These are phyloP conservation scores for Nycteola revayana DNA, from an alignment of 2,888 invertebrate species.

Conservation along the genomic window DNA sequence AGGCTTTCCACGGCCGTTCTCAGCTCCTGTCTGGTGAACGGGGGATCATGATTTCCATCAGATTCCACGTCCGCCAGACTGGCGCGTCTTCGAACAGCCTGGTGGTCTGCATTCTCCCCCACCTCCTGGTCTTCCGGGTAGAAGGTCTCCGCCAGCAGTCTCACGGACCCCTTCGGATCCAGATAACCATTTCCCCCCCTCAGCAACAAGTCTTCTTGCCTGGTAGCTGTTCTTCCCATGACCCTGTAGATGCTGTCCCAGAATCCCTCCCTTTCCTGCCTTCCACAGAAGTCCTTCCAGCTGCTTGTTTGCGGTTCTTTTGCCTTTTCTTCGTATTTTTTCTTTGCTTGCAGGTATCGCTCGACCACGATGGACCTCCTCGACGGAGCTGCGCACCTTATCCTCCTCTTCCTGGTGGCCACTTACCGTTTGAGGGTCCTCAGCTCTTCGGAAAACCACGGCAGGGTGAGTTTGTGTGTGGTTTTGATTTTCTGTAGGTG, in stretches of 20 bases:
- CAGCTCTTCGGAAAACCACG: slow-evolving; percentile 23
- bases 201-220: neutral
- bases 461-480: slow-evolving; percentile 6
- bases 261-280: slow-evolving; percentile 18
- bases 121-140: slow-evolving; percentile 2
- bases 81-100: neutral
- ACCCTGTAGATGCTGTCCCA: slow-evolving; percentile 2
- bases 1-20: neutral
- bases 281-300: slow-evolving; percentile 22
- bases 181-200: neutral
- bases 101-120: neutral
- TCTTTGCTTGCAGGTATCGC: slow-evolving; percentile 17
- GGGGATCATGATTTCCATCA: slow-evolving; percentile 8
- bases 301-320: slow-evolving; percentile 7
- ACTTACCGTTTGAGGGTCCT: slow-evolving; percentile 9
- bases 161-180: slow-evolving; percentile 6
- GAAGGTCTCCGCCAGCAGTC: slow-evolving; percentile 5
- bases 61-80: neutral
- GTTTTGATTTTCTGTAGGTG: slow-evolving; percentile 10
- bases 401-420: slow-evolving; percentile 11
- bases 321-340: slow-evolving; percentile 8
- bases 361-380: slow-evolving; percentile 9
- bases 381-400: slow-evolving; percentile 13
- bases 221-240: neutral
- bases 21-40: slow-evolving; percentile 12